phyloP scores from a whole-genome alignment of 2,797 vertebrate species.

The Sebastolobus altivelis region DNA sequence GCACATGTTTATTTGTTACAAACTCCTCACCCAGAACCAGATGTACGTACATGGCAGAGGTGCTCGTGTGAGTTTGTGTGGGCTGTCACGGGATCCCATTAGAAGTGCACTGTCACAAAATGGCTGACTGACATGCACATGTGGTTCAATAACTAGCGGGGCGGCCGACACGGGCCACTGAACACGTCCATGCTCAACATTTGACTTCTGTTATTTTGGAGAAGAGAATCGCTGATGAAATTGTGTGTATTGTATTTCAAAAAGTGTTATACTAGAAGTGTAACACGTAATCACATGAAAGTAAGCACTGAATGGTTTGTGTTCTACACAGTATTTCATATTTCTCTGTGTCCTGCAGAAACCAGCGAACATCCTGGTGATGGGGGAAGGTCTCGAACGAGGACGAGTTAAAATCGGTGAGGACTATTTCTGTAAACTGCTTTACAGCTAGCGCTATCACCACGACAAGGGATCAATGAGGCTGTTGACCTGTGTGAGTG shows the following conservation, averaged over 20 bases:
- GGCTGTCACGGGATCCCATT: neutral
- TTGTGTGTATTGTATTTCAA: neutral
- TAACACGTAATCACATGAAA: neutral
- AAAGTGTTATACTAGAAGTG: neutral
- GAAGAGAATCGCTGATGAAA: neutral
- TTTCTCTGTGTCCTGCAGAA: slow-evolving; percentile 85
- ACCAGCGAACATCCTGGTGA: slow-evolving; percentile 99
- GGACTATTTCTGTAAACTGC: neutral
- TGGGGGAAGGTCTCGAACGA: slow-evolving; percentile 97
- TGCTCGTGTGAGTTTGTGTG: neutral
- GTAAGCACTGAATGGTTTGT: neutral
- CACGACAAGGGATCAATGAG: slow-evolving; percentile 11
- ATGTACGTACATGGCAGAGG: neutral
- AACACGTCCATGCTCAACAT: neutral
- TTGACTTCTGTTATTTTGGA: neutral
- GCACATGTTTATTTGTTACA: neutral
- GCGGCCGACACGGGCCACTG: neutral
- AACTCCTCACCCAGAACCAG: neutral
- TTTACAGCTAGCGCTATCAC: neutral
- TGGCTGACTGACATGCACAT: slow-evolving; percentile 9
- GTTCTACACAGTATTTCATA: neutral
- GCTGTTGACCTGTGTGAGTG: slow-evolving; percentile 22
- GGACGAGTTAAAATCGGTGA: slow-evolving; percentile 99
- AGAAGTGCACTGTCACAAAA: neutral
- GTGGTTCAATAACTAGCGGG: slow-evolving; percentile 7